Evolutionary conservation across 2,888 invertebrate species (phyloP), one percentile per base, ranked within the genome.

Genomic region (Cabera pusaria): DNA sequence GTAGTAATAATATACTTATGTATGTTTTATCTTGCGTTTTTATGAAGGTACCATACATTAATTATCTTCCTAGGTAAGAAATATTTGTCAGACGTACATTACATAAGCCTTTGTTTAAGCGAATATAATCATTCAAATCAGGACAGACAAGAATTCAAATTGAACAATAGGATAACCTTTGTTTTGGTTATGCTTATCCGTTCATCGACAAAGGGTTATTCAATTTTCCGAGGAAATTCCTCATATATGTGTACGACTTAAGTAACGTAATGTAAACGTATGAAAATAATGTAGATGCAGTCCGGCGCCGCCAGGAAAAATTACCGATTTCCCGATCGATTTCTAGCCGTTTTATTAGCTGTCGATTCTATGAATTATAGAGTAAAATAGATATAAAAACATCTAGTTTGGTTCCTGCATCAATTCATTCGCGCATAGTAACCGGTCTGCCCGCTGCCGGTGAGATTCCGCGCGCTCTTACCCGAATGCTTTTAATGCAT

Each of bases 381-480:
- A 26, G 24, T 28, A 28, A 39, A 32, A 35, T 22, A 23, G 2
- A 9, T 4, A 12, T 12, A 34, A 31, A 35, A 28, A 12, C 25
- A 18, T 31, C 33, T 26, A 18, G 41, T 44, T 46, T 31, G 26
- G 27, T 47, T 36, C 41, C 25, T 23, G 32, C 9, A n/a, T 22
- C 16, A 22, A 11, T 41, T 16, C 18, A 20, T 33, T 44, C 35
- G 28, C 19, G 6, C 16, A 28, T 12, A 11, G 24, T 18, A 44
- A 48, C 51, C 32, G 40, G 37, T 48, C 14, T 26, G 7, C 10
- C n/a, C 12, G 7, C 18, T 19, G 17, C n/a, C 12, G 7, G 21
- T 19, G 17, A 44, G 38, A 32, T 36, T 40, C 31, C 27, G 32
- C 22, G 26, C 22, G 29, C 6, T 34, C 24, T n/a, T 33, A 33